These are phyloP conservation scores for Norana najaformis DNA, from an alignment of 2,888 invertebrate genomes.

Conservation along the genomic window DNA sequence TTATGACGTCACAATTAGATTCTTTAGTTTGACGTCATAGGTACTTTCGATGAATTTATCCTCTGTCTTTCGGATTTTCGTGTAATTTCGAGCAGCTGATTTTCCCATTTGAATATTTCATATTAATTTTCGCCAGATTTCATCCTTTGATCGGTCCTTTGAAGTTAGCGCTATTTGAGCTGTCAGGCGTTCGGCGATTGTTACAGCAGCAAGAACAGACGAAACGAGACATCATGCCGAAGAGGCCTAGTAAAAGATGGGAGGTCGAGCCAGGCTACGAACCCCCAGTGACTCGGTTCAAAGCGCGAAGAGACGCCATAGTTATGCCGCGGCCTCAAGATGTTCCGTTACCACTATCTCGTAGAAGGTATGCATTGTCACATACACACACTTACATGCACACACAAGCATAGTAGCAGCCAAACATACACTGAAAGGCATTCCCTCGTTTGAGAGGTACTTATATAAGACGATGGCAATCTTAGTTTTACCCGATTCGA, in stretches of 20 bases:
- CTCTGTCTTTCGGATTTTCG: neutral
- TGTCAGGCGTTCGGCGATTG: neutral
- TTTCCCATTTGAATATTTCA: neutral
- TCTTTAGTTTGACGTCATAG: neutral
- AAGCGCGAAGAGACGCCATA: neutral
- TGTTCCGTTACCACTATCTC: neutral
- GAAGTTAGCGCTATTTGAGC: neutral
- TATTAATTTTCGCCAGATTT: neutral
- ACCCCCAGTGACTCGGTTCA: neutral
- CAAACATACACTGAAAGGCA: neutral
- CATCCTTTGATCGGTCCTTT: neutral
- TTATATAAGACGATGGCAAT: neutral
- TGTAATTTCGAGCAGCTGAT: neutral
- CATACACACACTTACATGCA: neutral
- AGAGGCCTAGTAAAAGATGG: neutral
- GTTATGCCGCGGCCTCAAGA: neutral
- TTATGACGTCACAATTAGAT: neutral
- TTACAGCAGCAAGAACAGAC: neutral
- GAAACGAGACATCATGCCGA: neutral
- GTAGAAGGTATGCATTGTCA: neutral
- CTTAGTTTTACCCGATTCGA: neutral
- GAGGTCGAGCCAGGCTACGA: neutral
- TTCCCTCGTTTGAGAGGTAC: neutral
- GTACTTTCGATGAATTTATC: neutral
- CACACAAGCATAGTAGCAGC: too few species aligned